Evolutionary conservation across 1,140 invertebrate genomes (phyloP), one percentile per base, ranked within the genome.

Genomic region (Eueides isabella): DNA sequence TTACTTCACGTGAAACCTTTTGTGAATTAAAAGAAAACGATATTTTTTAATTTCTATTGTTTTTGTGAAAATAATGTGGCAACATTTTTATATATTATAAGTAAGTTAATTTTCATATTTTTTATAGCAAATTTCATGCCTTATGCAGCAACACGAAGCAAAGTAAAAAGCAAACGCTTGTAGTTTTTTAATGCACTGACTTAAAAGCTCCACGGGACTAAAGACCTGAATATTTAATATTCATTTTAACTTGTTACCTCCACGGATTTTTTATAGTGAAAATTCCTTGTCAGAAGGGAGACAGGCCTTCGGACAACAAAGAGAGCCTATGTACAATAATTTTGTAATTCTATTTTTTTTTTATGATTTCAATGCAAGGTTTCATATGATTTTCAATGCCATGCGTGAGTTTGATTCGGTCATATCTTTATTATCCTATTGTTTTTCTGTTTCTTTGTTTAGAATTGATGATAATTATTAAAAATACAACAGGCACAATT

Each of bases 361-460:
- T 55, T 38, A 38, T 11, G 11, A 55, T 55, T 26, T 55, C 48
- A 55, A 55, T 55, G 23, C 23, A 55, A 55, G 48, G 48, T 26
- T 55, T 55, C 9, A 55, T 26, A 55, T 55, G 48, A 7, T 55
- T 55, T 55, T 26, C 48, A 55, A 55, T 55, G 48, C 11, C 48
- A 26, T 55, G 48, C 48, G 48, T 55, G 48, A 26, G 19, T 23
- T 26, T 55, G 48, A 55, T 55, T 55, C 31, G 5, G 19, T 33
- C n/a, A 44, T 44, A 44, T 38, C 29, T 29, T 67, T 67, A 67
- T 67, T 38, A 7, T 55, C 55, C 67, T 35, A 69, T 69, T 61
- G 67, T 69, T 69, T 33, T 33, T 67, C 31, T 67, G 48, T 41
- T 12, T n/a, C 63, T 61, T 72, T 72, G 71, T 67, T 67, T 30